phyloP scores from a whole-genome alignment of 2,888 invertebrate genomes.

The Apamea anceps region DNA sequence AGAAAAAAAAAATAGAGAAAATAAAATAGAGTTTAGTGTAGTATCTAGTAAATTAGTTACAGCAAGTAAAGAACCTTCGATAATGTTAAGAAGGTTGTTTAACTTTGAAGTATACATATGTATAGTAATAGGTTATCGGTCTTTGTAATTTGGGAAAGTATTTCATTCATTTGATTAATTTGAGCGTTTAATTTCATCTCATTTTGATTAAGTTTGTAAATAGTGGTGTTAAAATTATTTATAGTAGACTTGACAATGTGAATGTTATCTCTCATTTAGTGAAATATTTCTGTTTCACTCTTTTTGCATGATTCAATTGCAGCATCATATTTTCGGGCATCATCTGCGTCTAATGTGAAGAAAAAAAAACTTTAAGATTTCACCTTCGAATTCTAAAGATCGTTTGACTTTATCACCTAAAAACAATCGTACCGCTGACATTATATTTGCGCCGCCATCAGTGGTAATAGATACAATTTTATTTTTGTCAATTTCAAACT shows the following conservation, averaged over 20 bases:
- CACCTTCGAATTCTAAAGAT: neutral
- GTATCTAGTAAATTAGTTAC: neutral
- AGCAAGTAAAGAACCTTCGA: too few relatives aligned
- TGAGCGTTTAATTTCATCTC: neutral
- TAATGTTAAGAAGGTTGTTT: too few relatives aligned
- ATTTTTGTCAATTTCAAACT: too few relatives aligned
- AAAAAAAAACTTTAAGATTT: constrained; percentile 48
- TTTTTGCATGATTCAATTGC: constrained; percentile 28
- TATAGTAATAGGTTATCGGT: constrained; percentile 21
- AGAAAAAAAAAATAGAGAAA: constrained; percentile 1
- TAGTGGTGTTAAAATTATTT: constrained; percentile 54
- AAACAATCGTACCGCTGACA: too few relatives aligned
- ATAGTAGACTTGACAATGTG: constrained; percentile 58
- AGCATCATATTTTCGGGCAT: constrained; percentile 62
- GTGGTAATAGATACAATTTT: too few relatives aligned
- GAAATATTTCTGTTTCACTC: constrained; percentile 52
- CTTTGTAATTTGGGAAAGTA: constrained; percentile 35
- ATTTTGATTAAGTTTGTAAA: constrained; percentile 52
- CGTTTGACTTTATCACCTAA: neutral
- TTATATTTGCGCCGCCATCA: too few relatives aligned
- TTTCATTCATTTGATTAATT: constrained; percentile 7
- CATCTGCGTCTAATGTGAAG: constrained; percentile 61
- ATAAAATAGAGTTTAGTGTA: neutral
- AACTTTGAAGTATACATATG: too few relatives aligned
- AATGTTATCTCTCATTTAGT: constrained; percentile 40